phyloP scores from a whole-genome alignment of 2,113 vertebrate species.

The Scomber scombrus region DNA sequence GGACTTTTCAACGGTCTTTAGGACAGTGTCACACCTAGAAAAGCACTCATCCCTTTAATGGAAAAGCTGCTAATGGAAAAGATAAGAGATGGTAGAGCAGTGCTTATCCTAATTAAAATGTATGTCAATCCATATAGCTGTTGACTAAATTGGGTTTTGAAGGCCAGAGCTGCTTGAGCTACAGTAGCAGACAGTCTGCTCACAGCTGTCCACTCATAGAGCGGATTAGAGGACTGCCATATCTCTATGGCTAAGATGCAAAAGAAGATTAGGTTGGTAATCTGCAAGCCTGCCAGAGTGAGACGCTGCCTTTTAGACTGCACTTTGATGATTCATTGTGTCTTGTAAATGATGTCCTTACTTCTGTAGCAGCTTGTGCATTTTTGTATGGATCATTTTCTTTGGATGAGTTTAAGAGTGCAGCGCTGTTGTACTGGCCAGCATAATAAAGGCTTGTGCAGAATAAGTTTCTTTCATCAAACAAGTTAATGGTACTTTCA shows the following conservation, averaged over 20 bases:
- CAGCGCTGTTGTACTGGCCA: neutral
- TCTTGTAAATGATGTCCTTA: slow-evolving; percentile 36
- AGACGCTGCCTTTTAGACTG: slow-evolving; percentile 46
- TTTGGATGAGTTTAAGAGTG: slow-evolving; percentile 13
- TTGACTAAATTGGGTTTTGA: slow-evolving; percentile 49
- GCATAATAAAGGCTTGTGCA: neutral
- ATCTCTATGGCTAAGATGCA: slow-evolving; percentile 67
- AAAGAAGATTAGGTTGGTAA: slow-evolving; percentile 71
- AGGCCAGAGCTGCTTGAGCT: slow-evolving; percentile 33
- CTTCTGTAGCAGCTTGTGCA: neutral
- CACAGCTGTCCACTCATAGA: slow-evolving; percentile 61
- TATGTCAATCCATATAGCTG: slow-evolving; percentile 43
- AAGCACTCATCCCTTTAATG: slow-evolving; percentile 20
- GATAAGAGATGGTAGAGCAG: slow-evolving; percentile 27
- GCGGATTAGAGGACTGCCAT: slow-evolving; percentile 65
- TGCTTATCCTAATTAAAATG: slow-evolving; percentile 63
- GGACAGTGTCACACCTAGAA: slow-evolving; percentile 38
- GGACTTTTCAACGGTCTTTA: slow-evolving; percentile 15
- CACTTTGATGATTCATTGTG: slow-evolving; percentile 59
- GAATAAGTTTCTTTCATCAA: neutral
- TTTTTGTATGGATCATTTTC: slow-evolving; percentile 34
- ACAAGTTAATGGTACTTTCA: neutral
- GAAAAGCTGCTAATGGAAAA: slow-evolving; percentile 45
- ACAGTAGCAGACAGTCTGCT: slow-evolving; percentile 50
- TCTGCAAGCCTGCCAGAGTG: slow-evolving; percentile 41